A percentile compares a stretch with the other conserved stretches of the same genome.
Evolutionary conservation across 2,888 invertebrate species (phyloP).

Genomic region (Steinernema hermaphroditum): DNA sequence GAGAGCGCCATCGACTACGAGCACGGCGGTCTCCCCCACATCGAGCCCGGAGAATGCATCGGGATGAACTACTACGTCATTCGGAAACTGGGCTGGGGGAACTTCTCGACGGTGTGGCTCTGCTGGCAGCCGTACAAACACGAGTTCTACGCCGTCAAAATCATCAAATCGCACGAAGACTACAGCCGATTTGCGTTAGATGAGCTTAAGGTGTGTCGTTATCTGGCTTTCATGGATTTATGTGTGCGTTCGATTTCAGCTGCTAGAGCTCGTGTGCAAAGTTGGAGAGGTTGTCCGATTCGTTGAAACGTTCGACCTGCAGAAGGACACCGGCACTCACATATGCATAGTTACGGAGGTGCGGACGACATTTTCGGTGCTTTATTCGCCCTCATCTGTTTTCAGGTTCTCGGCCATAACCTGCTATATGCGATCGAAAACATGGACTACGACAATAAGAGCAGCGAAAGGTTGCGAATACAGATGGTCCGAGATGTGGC

Average conservation of each 20-base stretch:
- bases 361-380: background rate
- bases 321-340: background rate
- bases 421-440: background rate
- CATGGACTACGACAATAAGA: background rate
- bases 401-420: background rate
- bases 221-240: background rate
- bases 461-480: background rate
- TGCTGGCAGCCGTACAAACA: background rate
- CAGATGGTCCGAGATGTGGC: constrained; percentile 30
- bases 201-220: background rate
- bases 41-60: background rate
- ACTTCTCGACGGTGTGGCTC: constrained; percentile 20
- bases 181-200: too few species aligned
- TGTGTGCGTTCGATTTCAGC: background rate
- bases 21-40: background rate
- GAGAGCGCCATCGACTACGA: background rate
- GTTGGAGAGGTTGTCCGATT: background rate
- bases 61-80: background rate
- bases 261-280: background rate
- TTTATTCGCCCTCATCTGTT: too few species aligned
- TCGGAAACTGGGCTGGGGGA: constrained; percentile 15
- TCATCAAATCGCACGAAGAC: background rate
- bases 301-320: background rate
- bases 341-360: constrained; percentile 21
- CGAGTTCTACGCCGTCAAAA: background rate